Conservation (phyloP, 2,113 vertebrate species). For the Procavia capensis region DNA sequence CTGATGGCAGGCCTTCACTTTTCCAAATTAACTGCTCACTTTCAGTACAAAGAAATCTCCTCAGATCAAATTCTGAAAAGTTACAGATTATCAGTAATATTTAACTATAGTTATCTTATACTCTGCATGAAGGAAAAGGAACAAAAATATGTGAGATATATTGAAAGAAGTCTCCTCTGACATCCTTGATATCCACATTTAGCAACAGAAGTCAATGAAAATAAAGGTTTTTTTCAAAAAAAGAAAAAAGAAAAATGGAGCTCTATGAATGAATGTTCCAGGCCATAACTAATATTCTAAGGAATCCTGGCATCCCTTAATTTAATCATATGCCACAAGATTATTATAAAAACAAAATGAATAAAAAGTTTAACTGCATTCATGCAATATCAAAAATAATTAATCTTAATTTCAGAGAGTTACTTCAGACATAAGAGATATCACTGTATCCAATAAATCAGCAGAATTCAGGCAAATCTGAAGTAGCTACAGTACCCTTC, state of each 20-base stretch:
- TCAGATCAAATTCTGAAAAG: slow-evolving; percentile 93
- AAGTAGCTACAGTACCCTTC: neutral
- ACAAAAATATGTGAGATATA: slow-evolving; percentile 17
- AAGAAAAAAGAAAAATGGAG: neutral
- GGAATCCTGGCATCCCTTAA: neutral
- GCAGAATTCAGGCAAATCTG: neutral
- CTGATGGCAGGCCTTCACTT: slow-evolving; percentile 97
- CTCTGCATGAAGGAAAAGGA: neutral
- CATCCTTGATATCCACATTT: neutral
- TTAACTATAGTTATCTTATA: neutral
- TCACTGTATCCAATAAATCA: neutral
- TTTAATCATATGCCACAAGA: slow-evolving; percentile 3
- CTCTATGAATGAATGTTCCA: neutral
- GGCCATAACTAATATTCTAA: neutral
- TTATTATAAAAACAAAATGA: slow-evolving; percentile 10
- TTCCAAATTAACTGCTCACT: slow-evolving; percentile 99
- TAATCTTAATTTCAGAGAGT: neutral
- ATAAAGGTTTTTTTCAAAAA: neutral
- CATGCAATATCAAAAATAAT: slow-evolving; percentile 37
- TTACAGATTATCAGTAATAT: slow-evolving; percentile 18
- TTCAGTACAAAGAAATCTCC: slow-evolving; percentile 96
- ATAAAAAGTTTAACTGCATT: slow-evolving; percentile 4
- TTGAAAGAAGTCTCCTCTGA: neutral
- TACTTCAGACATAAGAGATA: neutral
- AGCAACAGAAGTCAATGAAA: neutral